A percentile compares a stretch with the other conserved stretches of the same genome.
Conservation (phyloP, 2,888 invertebrate genomes). For the Noctua pronuba region DNA sequence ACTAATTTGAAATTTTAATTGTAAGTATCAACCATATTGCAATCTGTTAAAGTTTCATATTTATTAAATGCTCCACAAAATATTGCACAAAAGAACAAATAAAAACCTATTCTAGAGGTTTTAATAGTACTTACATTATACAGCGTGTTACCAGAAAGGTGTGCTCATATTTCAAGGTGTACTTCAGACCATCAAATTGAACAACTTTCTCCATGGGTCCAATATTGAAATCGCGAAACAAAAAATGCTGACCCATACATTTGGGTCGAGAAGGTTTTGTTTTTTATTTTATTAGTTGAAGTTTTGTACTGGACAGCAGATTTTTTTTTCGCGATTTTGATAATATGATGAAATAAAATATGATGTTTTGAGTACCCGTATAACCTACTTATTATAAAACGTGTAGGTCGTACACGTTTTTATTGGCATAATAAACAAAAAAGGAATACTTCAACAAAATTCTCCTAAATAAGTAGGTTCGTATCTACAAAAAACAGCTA, state of each 20-base stretch:
- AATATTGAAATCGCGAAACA: not conserved
- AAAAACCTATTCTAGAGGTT: not conserved
- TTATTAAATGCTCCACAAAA: not conserved
- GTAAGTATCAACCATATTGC: not conserved
- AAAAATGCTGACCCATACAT: not conserved
- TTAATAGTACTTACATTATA: not conserved
- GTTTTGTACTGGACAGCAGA: not conserved
- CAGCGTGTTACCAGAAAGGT: not conserved
- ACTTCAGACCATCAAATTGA: not conserved
- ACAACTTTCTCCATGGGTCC: not conserved
- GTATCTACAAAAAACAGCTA: constrained; percentile 34
- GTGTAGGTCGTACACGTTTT: not conserved
- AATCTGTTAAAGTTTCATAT: constrained; percentile 3
- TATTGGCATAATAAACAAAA: not conserved
- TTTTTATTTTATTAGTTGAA: too few relatives aligned
- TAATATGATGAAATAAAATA: not conserved
- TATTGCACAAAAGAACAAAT: not conserved
- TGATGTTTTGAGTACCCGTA: not conserved
- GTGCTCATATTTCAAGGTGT: not conserved
- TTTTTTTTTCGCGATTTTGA: not conserved
- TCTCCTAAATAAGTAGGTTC: not conserved
- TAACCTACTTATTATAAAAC: not conserved
- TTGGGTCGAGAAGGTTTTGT: too few relatives aligned
- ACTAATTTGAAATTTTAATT: constrained; percentile 42
- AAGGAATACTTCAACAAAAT: not conserved